phyloP scores from a whole-genome alignment of 2,888 invertebrate species.

The Aphidoletes aphidimyza region DNA sequence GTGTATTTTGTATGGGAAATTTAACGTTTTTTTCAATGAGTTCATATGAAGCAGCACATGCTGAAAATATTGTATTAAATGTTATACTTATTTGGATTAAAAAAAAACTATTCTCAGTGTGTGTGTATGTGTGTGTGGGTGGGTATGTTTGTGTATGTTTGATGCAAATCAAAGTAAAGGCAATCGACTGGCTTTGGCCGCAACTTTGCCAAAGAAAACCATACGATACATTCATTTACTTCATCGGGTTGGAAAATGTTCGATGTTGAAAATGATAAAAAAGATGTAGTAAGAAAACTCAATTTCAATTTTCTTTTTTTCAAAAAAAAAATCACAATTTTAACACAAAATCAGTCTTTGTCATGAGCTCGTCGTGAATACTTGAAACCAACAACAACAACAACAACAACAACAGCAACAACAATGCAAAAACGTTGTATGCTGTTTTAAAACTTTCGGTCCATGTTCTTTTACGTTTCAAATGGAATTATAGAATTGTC shows the following conservation, averaged over 20 bases:
- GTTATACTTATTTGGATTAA: not conserved
- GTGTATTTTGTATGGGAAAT: constrained; percentile 6
- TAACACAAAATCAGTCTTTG: too few species aligned
- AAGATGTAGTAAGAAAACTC: not conserved
- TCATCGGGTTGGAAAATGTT: not conserved
- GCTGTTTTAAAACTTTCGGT: not conserved
- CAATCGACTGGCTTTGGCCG: not conserved
- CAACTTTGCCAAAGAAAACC: not conserved
- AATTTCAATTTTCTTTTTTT: too few species aligned
- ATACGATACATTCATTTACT: not conserved
- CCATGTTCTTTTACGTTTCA: not conserved
- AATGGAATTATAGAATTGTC: not conserved
- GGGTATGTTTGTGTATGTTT: not conserved
- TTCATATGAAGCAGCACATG: constrained; percentile 44
- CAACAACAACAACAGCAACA: not conserved
- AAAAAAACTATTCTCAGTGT: not conserved
- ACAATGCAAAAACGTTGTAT: not conserved
- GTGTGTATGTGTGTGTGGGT: not conserved
- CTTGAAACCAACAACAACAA: not conserved
- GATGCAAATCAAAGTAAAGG: not conserved
- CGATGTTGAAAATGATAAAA: not conserved
- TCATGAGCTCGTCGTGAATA: too few species aligned
- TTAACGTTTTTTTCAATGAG: constrained; percentile 9
- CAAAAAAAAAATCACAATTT: too few species aligned
- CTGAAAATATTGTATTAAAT: constrained; percentile 33